Evolutionary conservation across 2,797 vertebrate genomes (phyloP).

Genomic region (Spinibarbus caldwelli): DNA sequence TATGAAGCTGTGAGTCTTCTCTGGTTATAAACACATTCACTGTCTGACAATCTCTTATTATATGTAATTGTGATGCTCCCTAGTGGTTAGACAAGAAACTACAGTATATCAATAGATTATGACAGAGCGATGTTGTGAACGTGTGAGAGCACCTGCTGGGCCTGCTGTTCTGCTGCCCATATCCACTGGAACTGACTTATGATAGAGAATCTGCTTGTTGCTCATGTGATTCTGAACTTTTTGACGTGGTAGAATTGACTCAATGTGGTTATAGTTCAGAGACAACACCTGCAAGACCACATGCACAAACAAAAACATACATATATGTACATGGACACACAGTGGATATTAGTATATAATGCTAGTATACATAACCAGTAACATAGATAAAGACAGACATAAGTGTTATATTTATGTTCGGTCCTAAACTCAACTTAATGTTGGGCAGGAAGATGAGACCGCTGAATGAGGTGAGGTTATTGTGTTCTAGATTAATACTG

Average conservation of each 20-base stretch:
- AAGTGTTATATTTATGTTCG: neutral
- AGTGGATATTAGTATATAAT: neutral
- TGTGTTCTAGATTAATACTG: constrained; percentile 84
- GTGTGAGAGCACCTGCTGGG: constrained; percentile 71
- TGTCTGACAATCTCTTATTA: neutral
- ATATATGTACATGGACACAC: neutral
- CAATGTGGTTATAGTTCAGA: constrained; percentile 86
- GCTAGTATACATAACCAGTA: neutral
- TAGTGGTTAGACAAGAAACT: constrained; percentile 30
- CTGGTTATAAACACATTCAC: neutral
- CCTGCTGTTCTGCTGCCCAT: constrained; percentile 80
- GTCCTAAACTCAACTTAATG: constrained; percentile 73
- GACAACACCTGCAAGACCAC: constrained; percentile 75
- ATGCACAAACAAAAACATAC: constrained; percentile 6
- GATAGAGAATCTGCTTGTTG: constrained; percentile 83
- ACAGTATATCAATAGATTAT: neutral
- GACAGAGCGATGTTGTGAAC: neutral
- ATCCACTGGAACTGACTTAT: constrained; percentile 86
- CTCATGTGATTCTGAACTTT: constrained; percentile 79
- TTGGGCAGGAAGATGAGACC: constrained; percentile 85
- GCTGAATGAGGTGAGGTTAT: constrained; percentile 86
- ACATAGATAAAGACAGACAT: neutral
- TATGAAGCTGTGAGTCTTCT: neutral
- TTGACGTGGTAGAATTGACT: constrained; percentile 84
- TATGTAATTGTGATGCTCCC: constrained; percentile 11